Percentiles rank a stretch among this genome's conserved stretches.
Evolutionary conservation across 2,888 invertebrate genomes (phyloP).

Genomic region (Pristionchus arcanus): DNA sequence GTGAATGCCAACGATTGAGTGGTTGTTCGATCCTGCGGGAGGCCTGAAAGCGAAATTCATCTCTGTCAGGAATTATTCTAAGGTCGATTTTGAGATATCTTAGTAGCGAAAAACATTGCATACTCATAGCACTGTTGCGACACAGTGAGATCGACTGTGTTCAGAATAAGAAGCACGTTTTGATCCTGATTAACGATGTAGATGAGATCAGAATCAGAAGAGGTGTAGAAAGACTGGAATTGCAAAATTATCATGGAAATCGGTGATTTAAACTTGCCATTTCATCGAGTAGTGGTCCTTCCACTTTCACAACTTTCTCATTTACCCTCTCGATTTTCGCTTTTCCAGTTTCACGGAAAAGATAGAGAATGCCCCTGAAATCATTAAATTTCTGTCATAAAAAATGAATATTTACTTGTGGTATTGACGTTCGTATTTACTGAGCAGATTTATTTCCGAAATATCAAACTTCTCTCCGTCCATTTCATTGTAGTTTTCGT

Average conservation of each 20-base stretch:
- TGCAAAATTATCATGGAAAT: too few relatives aligned
- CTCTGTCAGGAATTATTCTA: background rate
- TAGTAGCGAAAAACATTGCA: too few relatives aligned
- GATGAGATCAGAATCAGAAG: background rate
- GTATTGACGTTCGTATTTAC: background rate
- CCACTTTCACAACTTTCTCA: background rate
- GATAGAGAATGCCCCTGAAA: background rate
- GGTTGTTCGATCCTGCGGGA: background rate
- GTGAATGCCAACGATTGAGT: background rate
- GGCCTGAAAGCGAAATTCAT: background rate
- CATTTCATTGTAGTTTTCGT: too few relatives aligned
- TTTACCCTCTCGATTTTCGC: background rate
- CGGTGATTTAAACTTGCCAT: background rate
- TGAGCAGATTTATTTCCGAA: background rate
- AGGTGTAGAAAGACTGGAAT: background rate
- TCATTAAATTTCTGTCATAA: background rate
- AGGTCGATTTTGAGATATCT: too few relatives aligned
- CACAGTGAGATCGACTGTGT: background rate
- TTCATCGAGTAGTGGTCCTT: background rate
- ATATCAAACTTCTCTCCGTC: too few relatives aligned
- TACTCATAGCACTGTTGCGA: background rate
- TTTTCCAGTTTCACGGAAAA: background rate
- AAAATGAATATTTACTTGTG: background rate
- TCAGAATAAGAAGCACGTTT: background rate
- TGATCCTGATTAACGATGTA: background rate